Base-by-base conservation (phyloP, 2,113 vertebrate species). In the Phylloscopus whistleri region DNA sequence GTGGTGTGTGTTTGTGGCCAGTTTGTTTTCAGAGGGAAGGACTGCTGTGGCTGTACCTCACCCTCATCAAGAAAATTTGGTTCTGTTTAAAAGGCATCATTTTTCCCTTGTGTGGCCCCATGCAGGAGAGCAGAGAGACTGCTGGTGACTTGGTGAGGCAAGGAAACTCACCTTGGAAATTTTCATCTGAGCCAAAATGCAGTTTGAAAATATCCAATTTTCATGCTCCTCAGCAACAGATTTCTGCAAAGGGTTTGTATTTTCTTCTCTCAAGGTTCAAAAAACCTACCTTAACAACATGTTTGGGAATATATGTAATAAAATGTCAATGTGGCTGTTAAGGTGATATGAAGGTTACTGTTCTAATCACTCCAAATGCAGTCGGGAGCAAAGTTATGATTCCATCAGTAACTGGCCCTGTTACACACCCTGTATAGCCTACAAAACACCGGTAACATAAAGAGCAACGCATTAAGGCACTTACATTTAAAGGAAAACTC, bases 261-360 rank as follows among this genome's bases (percentile, higher is more conserved):
- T 95, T 92, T 88, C 75, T 92, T n/a, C 59, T 66, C 35, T 51
- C 53, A 84, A 92, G 70, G 62, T 46, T 82, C 9, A 59, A 78
- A 87, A 96, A 88, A 37, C 56, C 56, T 44, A 24, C 56, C 33
- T 81, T 78, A 90, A 84, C 79, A 84, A 60, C 51, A 39, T 73
- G 31, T 43, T 87, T 79, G 69, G 84, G 53, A 93, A 87, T 68
- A 53, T n/a, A 44, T 41, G n/a, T 69, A 64, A 82, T 87, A 76
- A 95, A 91, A 66, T 64, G 82, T 48, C 88, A 6, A 2, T 3
- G 58, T 85, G 82, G 49, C 59, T 79, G 58, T 82, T 94, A 52
- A 91, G 93, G 92, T 95, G 95, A 89, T 64, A 26, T 49, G 92
- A 87, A 95, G 96, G 96, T 96, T 93, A 89, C 77, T n/a, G 56